Percentiles rank a stretch among this genome's conserved stretches.
phyloP scores from a whole-genome alignment of 2,113 vertebrate genomes.

The Epinephelus fuscoguttatus region DNA sequence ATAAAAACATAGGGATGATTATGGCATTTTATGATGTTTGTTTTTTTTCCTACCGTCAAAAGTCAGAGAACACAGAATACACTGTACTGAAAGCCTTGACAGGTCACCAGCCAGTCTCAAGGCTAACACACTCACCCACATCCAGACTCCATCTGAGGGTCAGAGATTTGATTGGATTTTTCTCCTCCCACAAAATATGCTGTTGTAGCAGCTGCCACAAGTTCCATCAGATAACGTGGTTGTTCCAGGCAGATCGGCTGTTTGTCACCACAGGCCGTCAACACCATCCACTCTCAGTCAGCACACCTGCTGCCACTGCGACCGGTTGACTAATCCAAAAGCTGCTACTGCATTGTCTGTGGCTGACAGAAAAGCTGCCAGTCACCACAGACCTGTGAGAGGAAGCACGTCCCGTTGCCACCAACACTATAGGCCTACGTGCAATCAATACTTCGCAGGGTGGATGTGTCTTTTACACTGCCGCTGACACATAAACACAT shows the following conservation, averaged over 20 bases:
- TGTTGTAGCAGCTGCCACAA: constrained; percentile 54
- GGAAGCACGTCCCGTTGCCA: constrained; percentile 17
- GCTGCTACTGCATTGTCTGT: constrained; percentile 45
- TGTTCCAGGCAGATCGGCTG: constrained; percentile 42
- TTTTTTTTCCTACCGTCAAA: neutral
- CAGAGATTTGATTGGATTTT: constrained; percentile 17
- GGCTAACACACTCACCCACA: neutral
- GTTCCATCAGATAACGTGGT: constrained; percentile 63
- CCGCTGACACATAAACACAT: neutral
- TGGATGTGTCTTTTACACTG: constrained; percentile 6
- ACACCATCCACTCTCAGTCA: constrained; percentile 38
- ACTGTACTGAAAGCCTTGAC: neutral
- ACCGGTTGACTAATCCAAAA: constrained; percentile 48
- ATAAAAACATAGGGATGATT: neutral
- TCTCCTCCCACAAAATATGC: neutral
- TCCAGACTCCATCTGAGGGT: neutral
- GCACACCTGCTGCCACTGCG: constrained; percentile 59
- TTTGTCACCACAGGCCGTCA: constrained; percentile 48
- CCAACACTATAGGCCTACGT: neutral
- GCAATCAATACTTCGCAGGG: constrained; percentile 1
- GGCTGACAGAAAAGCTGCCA: constrained; percentile 50
- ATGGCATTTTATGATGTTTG: neutral
- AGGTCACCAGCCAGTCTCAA: neutral
- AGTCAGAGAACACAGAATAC: neutral
- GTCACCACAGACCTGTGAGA: constrained; percentile 42